Evolutionary conservation across 2,888 invertebrate genomes (phyloP).

Genomic region (Idaea dimidiata): DNA sequence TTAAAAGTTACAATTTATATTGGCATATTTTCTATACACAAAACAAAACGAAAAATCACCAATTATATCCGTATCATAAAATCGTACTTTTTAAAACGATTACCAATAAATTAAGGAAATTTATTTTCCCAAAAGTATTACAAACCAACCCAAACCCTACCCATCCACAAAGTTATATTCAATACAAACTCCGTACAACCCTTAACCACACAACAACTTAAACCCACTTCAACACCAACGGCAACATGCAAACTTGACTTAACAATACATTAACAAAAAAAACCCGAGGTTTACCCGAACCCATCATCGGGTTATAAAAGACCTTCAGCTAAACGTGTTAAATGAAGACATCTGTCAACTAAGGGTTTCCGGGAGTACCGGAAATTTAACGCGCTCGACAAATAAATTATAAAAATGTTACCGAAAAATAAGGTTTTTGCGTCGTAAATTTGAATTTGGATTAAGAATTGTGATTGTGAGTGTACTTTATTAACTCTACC

Average conservation of each 20-base stretch:
- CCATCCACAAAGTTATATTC: background rate
- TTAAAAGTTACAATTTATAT: too few relatives aligned
- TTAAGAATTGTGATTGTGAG: background rate
- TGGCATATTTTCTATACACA: too few relatives aligned
- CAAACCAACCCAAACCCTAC: background rate
- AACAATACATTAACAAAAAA: slow-evolving; percentile 8
- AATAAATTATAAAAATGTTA: slow-evolving; percentile 37
- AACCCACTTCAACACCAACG: background rate
- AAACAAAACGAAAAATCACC: too few relatives aligned
- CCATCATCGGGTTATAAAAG: slow-evolving; percentile 28
- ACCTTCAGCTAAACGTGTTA: slow-evolving; percentile 24
- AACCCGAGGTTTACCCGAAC: slow-evolving; percentile 10
- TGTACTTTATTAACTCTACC: background rate
- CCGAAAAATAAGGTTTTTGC: slow-evolving; percentile 16
- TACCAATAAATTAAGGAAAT: too few relatives aligned
- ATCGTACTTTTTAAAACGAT: too few relatives aligned
- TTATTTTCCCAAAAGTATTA: too few relatives aligned
- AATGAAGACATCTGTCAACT: slow-evolving; percentile 48
- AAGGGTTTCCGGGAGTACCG: slow-evolving; percentile 30
- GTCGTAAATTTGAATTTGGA: background rate
- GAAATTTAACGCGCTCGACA: slow-evolving; percentile 43
- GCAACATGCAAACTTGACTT: background rate
- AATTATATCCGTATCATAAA: too few relatives aligned
- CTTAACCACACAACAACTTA: slow-evolving; percentile 1
- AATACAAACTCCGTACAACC: background rate